A percentile compares a stretch with the other conserved stretches of the same genome.
phyloP scores from a whole-genome alignment of 2,113 vertebrate genomes.

The Melanerpes aurifrons region DNA sequence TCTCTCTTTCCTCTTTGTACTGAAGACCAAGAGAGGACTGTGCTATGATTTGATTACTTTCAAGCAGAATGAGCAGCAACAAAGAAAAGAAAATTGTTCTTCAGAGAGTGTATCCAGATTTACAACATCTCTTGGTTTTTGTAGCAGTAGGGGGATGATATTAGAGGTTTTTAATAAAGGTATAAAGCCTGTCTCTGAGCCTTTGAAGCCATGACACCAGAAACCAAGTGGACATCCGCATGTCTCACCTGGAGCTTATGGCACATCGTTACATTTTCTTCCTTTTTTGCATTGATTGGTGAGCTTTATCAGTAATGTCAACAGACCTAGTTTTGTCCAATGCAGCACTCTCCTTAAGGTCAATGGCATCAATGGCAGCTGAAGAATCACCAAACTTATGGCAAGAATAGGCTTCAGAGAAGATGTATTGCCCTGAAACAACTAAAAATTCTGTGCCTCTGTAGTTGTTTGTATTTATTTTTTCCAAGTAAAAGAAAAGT shows the following conservation, averaged over 20 bases:
- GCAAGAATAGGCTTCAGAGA: background rate
- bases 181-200: background rate
- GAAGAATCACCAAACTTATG: background rate
- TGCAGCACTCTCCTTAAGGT: background rate
- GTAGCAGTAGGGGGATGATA: background rate
- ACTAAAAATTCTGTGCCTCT: background rate
- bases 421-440: background rate
- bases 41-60: conserved; percentile 10
- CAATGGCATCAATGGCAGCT: background rate
- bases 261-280: background rate
- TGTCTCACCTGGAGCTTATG: too few relatives aligned
- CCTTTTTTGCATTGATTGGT: background rate
- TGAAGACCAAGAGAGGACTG: background rate
- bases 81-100: conserved; percentile 19
- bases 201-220: too few relatives aligned
- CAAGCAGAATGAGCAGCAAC: conserved; percentile 4
- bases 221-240: too few relatives aligned
- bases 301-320: background rate
- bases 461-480: background rate
- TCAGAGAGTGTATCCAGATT: background rate
- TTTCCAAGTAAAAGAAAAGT: conserved; percentile 5
- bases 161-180: conserved; percentile 9
- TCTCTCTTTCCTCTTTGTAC: background rate
- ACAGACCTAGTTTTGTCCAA: background rate
- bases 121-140: background rate